Percentiles rank a stretch among this genome's conserved stretches.
Evolutionary conservation across 2,888 invertebrate species (phyloP).

Genomic region (Microctonus brassicae): DNA sequence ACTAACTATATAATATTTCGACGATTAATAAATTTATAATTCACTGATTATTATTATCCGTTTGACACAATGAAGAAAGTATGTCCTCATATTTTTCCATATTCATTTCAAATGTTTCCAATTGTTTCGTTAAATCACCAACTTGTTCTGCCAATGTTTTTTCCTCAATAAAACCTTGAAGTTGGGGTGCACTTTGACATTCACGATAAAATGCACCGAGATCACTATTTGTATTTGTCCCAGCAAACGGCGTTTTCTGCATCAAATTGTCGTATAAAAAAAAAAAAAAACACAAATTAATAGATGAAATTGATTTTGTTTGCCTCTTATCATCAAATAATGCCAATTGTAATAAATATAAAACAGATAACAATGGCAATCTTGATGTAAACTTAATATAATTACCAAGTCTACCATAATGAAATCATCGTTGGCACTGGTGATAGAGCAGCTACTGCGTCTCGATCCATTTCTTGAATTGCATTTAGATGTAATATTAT

Average conservation of each 20-base stretch:
- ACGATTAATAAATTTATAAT: background rate
- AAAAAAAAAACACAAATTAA: background rate
- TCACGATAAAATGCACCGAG: slow-evolving; percentile 85
- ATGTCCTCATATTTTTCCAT: slow-evolving; percentile 83
- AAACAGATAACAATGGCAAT: background rate
- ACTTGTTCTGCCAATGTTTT: slow-evolving; percentile 72
- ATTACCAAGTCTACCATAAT: slow-evolving; percentile 81
- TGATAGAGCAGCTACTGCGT: slow-evolving; percentile 70
- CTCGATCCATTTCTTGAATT: slow-evolving; percentile 68
- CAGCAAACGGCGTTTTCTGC: slow-evolving; percentile 86
- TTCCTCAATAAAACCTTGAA: slow-evolving; percentile 72
- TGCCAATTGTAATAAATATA: background rate
- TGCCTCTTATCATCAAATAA: background rate
- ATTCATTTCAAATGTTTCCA: slow-evolving; percentile 82
- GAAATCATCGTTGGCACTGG: slow-evolving; percentile 76
- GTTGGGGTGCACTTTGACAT: slow-evolving; percentile 80
- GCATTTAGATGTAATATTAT: slow-evolving; percentile 65
- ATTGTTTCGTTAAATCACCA: slow-evolving; percentile 78
- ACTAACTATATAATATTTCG: background rate
- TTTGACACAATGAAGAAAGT: slow-evolving; percentile 79
- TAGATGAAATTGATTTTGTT: background rate
- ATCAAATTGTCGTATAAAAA: slow-evolving; percentile 53
- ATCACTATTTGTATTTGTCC: slow-evolving; percentile 79
- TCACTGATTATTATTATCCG: slow-evolving; percentile 74
- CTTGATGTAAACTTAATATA: slow-evolving; percentile 48